Base-by-base conservation (phyloP, 1,140 invertebrate species). In the Scaptomyza pallida region DNA sequence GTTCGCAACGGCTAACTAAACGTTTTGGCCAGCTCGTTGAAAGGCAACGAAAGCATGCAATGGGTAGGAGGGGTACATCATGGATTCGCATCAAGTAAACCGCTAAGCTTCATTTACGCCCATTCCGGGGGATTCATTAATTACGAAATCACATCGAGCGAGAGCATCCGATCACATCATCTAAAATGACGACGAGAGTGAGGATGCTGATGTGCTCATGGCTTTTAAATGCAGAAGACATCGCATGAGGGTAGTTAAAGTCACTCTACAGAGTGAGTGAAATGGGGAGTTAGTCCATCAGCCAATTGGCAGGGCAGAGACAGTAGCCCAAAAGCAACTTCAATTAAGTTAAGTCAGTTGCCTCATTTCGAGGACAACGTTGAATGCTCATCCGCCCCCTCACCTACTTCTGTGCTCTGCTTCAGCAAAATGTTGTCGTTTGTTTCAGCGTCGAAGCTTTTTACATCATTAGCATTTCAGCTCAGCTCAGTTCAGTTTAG, bases 261-360 rank as follows among this genome's bases (percentile, higher is more conserved):
- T 48, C 17, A 10, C 5, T n/a, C n/a, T n/a, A 9, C 10, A 35
- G 17, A 1, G 40, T 10, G 37, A 40, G 41, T 5, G 12, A 44
- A 41, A 30, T 33, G 19, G 56, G 26, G 41, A 40, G 59, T 69
- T 48, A 59, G 40, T 69, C 65, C 67, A 70, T 70, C 67, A 70
- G 67, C 51, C 67, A 70, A 64, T 70, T 64, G 60, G 41, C 59
- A 63, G 56, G 50, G 41, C 52, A 45, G 48, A 37, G 21, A 19
- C 48, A 63, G 21, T 19, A 23, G 35, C 35, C 35, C 35, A 57
- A 67, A 73, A 65, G 78, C 82, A 88, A 88, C 82, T 88, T 88
- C 82, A 88, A 88, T 88, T 88, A 88, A 88, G 83, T 88, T 88
- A 88, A 88, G 82, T 88, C 82, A 88, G 82, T 88, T 88, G 81